Percentiles rank a stretch among this genome's conserved stretches.
Evolutionary conservation across 2,113 vertebrate species (phyloP).

Genomic region (Notiomystis cincta): DNA sequence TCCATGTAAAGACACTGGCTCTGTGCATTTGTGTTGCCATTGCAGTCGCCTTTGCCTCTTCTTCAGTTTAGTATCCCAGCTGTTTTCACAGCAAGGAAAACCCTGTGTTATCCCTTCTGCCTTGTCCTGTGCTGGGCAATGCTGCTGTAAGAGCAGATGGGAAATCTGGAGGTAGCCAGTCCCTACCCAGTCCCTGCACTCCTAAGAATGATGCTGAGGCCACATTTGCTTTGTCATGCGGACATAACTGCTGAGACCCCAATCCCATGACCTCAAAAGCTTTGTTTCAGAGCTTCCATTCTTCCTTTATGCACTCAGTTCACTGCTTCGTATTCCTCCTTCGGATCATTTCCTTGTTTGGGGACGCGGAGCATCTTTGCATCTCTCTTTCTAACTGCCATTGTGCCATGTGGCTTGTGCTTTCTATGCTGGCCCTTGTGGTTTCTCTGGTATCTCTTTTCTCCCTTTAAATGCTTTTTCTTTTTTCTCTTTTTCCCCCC

Average conservation of each 20-base stretch:
- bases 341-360: not conserved
- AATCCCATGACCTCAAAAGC: constrained; percentile 60
- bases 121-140: not conserved
- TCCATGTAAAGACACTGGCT: not conserved
- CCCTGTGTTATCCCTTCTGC: not conserved
- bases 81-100: not conserved
- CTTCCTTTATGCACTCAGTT: constrained; percentile 42
- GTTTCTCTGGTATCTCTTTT: not conserved
- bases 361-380: not conserved
- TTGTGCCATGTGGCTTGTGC: not conserved
- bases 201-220: not conserved
- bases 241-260: constrained; percentile 40
- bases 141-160: not conserved
- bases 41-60: not conserved
- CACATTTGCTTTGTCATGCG: constrained; percentile 53
- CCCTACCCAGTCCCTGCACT: not conserved
- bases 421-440: not conserved
- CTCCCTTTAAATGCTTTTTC: not conserved
- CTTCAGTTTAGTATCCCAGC: not conserved
- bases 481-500: too few relatives aligned
- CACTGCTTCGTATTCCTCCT: constrained; percentile 12
- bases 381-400: constrained; percentile 1
- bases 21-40: not conserved
- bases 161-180: not conserved
- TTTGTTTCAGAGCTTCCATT: constrained; percentile 55